Base-by-base conservation (phyloP, 2,797 vertebrate species). In the Coracias cyanogaster region DNA sequence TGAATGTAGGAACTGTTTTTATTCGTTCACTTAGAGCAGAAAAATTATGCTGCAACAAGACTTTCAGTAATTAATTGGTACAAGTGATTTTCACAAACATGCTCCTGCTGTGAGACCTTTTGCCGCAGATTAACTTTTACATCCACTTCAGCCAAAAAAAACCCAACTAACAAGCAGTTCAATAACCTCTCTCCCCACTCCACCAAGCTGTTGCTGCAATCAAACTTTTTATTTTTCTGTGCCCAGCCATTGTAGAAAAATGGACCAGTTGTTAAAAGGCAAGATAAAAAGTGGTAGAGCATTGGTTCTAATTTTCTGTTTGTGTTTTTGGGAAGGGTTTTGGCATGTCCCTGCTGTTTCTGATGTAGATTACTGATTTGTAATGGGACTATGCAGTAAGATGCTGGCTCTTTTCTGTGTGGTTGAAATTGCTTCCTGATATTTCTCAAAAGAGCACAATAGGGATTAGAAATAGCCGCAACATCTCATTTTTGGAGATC, bases 1-100 rank as follows among this genome's bases (percentile, higher is more conserved):
- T 82, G 55, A 66, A 90, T 20, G 54, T 11, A 91, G 43, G 39
- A 94, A 85, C 28, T 31, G 26, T 43, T 95, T 89, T 89, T 48
- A 31, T 90, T 90, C 89, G 48, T 87, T 88, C 60, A 60, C 15
- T 72, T 69, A 82, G 74, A 88, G 81, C 31, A 91, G 73, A 90
- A 95, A 84, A 89, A 93, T 35, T 86, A 89, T 41, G 25, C 61
- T 93, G 76, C 65, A 92, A 89, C 70, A 91, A 89, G 60, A 94
- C 87, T 78, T 96, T 86, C 60, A 76, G 74, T 86, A 80, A 92
- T 96, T 93, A 97, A 96, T 88, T 92, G 89, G 31, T 81, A 87
- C 22, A 2, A 73, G 72, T 46, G 52, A 87, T 94, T 91, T 95
- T 95, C 86, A 82, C 80, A 95, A 95, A 78, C 61, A 33, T 24